These are phyloP conservation scores for Orchesella cincta DNA, from an alignment of 1,140 invertebrate genomes.

Conservation along the genomic window DNA sequence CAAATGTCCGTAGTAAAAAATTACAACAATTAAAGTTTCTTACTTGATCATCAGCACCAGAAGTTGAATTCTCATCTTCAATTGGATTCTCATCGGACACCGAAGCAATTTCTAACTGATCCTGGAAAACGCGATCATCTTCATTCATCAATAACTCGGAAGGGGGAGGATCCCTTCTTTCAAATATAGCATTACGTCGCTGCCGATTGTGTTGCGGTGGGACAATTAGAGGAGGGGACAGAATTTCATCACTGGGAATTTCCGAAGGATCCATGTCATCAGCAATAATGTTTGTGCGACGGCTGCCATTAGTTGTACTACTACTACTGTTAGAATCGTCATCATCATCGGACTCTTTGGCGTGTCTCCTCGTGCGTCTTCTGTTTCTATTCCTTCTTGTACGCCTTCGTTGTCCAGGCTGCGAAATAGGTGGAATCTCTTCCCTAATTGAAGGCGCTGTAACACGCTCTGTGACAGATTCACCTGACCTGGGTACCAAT, in stretches of 20 bases:
- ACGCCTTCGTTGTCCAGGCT: no score
- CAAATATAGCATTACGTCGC: conserved; percentile 16
- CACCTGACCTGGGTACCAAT: no score
- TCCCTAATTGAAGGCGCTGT: no score
- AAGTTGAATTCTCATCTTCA: conserved; percentile 34
- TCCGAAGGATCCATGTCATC: neutral
- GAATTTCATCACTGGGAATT: conserved; percentile 9
- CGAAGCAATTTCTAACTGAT: conserved; percentile 39
- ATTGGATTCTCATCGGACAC: conserved; percentile 36
- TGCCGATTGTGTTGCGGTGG: neutral
- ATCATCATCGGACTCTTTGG: neutral
- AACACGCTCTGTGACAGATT: no score
- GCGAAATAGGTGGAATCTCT: no score
- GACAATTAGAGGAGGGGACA: neutral
- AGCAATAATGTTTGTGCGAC: neutral
- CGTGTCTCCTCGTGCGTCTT: neutral
- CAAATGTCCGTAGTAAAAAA: neutral
- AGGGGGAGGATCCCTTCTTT: neutral
- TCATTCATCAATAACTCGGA: neutral
- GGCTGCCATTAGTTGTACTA: neutral
- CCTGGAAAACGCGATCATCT: conserved; percentile 1
- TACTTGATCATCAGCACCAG: conserved; percentile 4
- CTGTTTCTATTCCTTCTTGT: neutral
- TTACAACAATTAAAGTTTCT: neutral
- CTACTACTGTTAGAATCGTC: neutral